Percentiles rank a stretch among this genome's conserved stretches.
Conservation (phyloP, 2,797 vertebrate genomes). For the Babyrousa celebensis region DNA sequence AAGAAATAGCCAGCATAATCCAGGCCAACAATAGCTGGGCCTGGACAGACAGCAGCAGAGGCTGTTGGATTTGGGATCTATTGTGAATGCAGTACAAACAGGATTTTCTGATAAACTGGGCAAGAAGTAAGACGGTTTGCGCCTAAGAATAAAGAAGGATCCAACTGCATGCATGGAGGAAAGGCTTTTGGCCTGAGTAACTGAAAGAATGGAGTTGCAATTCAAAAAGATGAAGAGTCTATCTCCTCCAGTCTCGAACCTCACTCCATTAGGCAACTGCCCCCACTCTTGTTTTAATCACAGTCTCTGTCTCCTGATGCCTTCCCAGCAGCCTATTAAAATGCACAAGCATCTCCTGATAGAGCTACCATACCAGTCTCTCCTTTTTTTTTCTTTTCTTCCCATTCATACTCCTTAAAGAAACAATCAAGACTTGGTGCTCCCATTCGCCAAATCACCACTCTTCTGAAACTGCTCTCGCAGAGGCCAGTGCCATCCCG, state of each 20-base stretch:
- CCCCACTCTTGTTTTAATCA: background rate
- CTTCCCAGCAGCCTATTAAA: conserved; percentile 7
- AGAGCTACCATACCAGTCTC: background rate
- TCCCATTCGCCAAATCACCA: background rate
- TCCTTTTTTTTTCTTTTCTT: background rate
- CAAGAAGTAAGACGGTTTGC: background rate
- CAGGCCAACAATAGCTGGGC: background rate
- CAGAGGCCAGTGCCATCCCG: background rate
- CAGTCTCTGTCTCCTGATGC: background rate
- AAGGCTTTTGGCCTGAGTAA: background rate
- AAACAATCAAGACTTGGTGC: background rate
- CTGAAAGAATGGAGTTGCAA: conserved; percentile 19
- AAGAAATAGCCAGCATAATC: background rate
- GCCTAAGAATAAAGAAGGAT: background rate
- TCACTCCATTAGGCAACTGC: background rate
- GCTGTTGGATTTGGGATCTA: background rate
- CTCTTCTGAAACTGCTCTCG: conserved; percentile 17
- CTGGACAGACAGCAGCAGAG: background rate
- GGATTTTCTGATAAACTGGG: conserved; percentile 25
- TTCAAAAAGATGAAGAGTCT: background rate
- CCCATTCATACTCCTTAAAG: background rate
- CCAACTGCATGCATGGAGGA: background rate
- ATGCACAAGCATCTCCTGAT: background rate
- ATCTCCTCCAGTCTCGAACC: conserved; percentile 43
- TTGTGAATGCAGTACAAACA: background rate